Evolutionary conservation across 2,888 invertebrate species (phyloP).

Genomic region (Scaptomyza cyrtandrae): DNA sequence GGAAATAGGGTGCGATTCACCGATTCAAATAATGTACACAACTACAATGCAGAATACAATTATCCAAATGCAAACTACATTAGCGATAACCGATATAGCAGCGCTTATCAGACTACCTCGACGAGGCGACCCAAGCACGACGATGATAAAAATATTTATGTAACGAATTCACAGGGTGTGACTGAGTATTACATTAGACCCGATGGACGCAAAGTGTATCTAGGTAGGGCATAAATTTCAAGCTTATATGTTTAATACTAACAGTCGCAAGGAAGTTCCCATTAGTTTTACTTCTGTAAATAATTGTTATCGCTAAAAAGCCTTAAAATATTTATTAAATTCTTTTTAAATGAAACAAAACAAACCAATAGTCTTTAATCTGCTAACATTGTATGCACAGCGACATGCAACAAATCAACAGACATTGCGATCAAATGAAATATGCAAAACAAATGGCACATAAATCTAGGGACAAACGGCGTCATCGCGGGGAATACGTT

Average conservation of each 20-base stretch:
- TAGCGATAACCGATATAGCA: slow-evolving; percentile 69
- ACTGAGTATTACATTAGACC: slow-evolving; percentile 82
- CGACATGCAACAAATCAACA: slow-evolving; percentile 54
- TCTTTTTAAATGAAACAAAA: slow-evolving; percentile 14
- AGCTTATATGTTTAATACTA: not conserved
- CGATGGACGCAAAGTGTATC: slow-evolving; percentile 80
- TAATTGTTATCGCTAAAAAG: slow-evolving; percentile 50
- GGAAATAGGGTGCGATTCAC: slow-evolving; percentile 40
- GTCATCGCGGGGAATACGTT: slow-evolving; percentile 52
- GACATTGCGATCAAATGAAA: slow-evolving; percentile 59
- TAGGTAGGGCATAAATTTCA: slow-evolving; percentile 50
- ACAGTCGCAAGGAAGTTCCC: slow-evolving; percentile 38
- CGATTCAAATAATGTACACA: slow-evolving; percentile 23
- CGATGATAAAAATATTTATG: slow-evolving; percentile 82
- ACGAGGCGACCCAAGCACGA: slow-evolving; percentile 56
- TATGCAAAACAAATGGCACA: slow-evolving; percentile 56
- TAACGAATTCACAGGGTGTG: slow-evolving; percentile 81
- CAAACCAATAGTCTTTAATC: slow-evolving; percentile 29
- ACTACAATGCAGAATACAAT: slow-evolving; percentile 49
- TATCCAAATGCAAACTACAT: slow-evolving; percentile 73
- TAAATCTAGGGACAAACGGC: slow-evolving; percentile 68
- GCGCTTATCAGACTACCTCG: slow-evolving; percentile 44
- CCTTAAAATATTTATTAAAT: slow-evolving; percentile 63
- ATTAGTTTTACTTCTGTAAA: slow-evolving; percentile 61
- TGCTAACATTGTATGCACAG: slow-evolving; percentile 4